These are phyloP conservation scores for Drosophila athabasca DNA, from an alignment of 1,140 invertebrate species.

Conservation along the genomic window DNA sequence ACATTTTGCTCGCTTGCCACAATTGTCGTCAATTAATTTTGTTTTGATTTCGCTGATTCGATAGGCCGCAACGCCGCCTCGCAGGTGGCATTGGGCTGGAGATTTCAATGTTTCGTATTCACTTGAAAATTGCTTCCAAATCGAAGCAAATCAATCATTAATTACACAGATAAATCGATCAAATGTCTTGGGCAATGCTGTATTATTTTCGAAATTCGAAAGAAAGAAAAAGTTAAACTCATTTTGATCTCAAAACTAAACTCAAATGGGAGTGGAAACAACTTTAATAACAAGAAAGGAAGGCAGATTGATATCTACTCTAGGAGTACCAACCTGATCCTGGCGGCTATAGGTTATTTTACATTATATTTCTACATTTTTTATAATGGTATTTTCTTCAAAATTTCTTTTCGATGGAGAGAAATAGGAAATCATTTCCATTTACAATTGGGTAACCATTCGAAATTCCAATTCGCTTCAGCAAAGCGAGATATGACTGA, in stretches of 20 bases:
- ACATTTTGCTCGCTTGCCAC: constrained; percentile 67
- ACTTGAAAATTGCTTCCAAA: constrained; percentile 48
- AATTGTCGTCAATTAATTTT: constrained; percentile 82
- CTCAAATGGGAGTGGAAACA: too few relatives aligned
- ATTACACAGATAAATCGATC: constrained; percentile 50
- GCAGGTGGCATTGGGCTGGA: constrained; percentile 71
- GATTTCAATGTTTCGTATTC: constrained; percentile 34
- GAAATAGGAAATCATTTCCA: constrained; percentile 9
- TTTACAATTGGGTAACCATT: constrained; percentile 11
- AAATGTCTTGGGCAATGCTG: constrained; percentile 21
- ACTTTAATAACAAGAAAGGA: too few relatives aligned
- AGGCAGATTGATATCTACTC: too few relatives aligned
- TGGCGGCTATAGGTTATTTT: too few relatives aligned
- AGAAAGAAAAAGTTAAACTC: constrained; percentile 34
- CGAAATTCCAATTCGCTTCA: constrained; percentile 27
- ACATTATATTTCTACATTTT: too few relatives aligned
- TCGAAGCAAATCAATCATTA: constrained; percentile 54
- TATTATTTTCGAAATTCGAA: not conserved
- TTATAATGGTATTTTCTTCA: too few relatives aligned
- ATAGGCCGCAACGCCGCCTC: constrained; percentile 62
- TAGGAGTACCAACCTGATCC: too few relatives aligned
- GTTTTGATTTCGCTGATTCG: constrained; percentile 76
- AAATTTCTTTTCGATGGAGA: too few relatives aligned
- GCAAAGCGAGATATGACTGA: constrained; percentile 36
- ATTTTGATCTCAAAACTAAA: constrained; percentile 4